Evolutionary conservation across 2,888 invertebrate genomes (phyloP), one percentile per base, ranked within the genome.

Genomic region (Apotomis turbidana): DNA sequence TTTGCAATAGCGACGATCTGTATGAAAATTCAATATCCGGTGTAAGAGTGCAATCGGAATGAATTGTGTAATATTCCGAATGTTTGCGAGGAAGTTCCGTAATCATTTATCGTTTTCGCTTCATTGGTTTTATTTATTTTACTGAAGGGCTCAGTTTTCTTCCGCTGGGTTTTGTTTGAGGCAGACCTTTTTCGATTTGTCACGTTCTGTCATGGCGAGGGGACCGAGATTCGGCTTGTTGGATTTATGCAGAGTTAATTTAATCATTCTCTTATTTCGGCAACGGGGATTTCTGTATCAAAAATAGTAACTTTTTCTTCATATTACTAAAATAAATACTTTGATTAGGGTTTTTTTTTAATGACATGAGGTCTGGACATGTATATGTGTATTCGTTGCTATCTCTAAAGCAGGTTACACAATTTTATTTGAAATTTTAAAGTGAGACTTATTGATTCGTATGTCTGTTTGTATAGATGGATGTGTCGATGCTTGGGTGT

Each of bases 21-120:
- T 87, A 91, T 90, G 90, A 90, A 92, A 91, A 91, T 91, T 91
- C 90, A 92, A 93, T 93, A 92, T 93, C 93, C 93, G 91, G 75
- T 81, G 76, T 80, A 82, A 84, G 79, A 87, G 83, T 87, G 86
- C 89, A 88, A 81, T 85, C 84, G 80, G 82, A 85, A 85, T 85
- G 85, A 83, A 86, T 87, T 84, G 83, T 78, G 80, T 84, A 84
- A 84, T 85, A 70, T 62, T 52, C 64, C 78, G 52, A 51, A 52
- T 49, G 49, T 72, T 61, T 54, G 58, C 63, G 57, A 49, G 52
- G 68, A 51, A 61, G 62, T 72, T 62, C 67, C 71, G 68, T 72
- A 63, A 72, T 68, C 68, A 68, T 72, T 68, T 68, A 68, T 46
- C 68, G 15, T 62, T 70, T 64, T 57, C 62, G 58, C 54, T 59